Base-by-base conservation (phyloP, 2,888 invertebrate genomes). In the Melanotus villosus region DNA sequence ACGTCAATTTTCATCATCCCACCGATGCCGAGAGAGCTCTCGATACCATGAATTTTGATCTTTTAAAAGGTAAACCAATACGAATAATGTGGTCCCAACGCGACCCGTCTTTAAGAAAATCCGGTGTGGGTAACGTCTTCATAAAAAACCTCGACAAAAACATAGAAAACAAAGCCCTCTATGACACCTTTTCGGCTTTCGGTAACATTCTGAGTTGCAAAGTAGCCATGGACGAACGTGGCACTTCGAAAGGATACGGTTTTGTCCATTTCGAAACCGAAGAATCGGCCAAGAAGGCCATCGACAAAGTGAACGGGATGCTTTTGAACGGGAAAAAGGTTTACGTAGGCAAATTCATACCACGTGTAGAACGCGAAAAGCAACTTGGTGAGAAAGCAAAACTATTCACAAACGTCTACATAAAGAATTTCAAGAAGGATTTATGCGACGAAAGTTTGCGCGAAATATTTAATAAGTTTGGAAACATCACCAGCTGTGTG, bases 51-150 rank as follows among this genome's bases (percentile, higher is more conserved):
- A 99, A 99, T 86, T 99, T 99, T 86, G 99, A 99, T 87, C 90
- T 95, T 81, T 90, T 99, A 79, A 97, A 97, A 86, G 97, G 97
- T 77, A 93, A 96, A 82, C 99, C 99, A 72, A 99, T 99, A 83
- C 92, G 99, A 83, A 99, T 99, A 82, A 99, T 99, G 99, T 99
- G 99, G 99, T 98, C 98, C 75, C 99, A 99, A 87, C 91, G 99
- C 80, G 99, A 99, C 88, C 99, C 99, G 26, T 97, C 98, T 21
- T 89, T 99, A 70, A 91, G 99, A 80, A 97, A 98, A 86, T 99
- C 99, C 70, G 99, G 99, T 66, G 96, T 98, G 75, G 99, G 99
- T 68, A 99, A 99, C 87, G 97, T 99, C 72, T 99, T 99, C 86
- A 99, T 99, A 80, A 99, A 99, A 88, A 99, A 99, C 85, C 87